Conservation (phyloP, 2,888 invertebrate genomes). For the Deilephila elpenor region DNA sequence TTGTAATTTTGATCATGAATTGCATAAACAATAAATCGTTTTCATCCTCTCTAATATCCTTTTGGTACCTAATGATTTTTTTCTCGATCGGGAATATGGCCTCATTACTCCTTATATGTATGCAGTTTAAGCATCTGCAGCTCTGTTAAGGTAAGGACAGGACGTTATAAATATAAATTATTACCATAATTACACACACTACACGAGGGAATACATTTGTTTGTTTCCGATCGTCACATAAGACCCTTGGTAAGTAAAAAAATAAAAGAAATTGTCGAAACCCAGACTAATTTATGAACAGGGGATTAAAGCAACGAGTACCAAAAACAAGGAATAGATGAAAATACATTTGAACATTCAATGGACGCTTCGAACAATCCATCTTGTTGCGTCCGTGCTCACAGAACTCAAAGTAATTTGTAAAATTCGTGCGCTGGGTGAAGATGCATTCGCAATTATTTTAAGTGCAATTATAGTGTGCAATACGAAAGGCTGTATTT, state of each 20-base stretch:
- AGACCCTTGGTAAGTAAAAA: background rate
- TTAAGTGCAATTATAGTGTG: background rate
- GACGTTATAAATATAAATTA: no score
- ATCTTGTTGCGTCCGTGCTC: background rate
- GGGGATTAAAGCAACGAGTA: background rate
- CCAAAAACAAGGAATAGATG: background rate
- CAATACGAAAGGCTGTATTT: background rate
- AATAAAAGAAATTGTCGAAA: background rate
- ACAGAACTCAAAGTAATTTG: conserved; percentile 2
- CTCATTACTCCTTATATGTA: no score
- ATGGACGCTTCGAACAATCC: background rate
- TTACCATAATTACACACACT: no score
- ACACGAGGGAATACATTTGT: no score
- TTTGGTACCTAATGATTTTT: no score
- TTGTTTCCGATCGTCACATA: no score
- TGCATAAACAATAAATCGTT: no score
- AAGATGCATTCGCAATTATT: conserved; percentile 8
- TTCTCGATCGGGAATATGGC: no score
- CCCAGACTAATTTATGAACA: conserved; percentile 1
- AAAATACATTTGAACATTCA: conserved; percentile 4
- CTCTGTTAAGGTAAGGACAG: no score
- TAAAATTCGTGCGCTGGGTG: background rate
- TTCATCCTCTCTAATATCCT: no score
- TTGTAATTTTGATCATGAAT: no score
- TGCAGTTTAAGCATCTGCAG: no score